Evolutionary conservation across 2,797 vertebrate genomes (phyloP), one percentile per base, ranked within the genome.

Genomic region (Anas flavirostris): DNA sequence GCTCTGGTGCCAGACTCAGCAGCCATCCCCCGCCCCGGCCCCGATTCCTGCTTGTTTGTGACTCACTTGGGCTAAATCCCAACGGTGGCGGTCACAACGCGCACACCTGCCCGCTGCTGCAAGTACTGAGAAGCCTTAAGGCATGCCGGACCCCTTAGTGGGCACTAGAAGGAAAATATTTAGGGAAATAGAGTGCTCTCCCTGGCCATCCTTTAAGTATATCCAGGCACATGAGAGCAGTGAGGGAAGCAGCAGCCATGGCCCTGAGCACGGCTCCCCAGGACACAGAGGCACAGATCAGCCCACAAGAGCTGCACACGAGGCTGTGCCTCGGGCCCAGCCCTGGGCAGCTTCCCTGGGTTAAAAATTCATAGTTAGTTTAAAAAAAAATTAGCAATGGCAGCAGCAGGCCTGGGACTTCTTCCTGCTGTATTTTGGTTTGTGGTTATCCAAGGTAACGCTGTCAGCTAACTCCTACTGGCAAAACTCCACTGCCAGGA

Each of bases 61-160:
- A 5, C 10, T 76, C 28, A 5, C 23, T 11, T 3, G 7, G 29
- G 43, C 80, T 76, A 13, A 50, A n/a, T 55, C 52, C 82, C 83
- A 31, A n/a, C 28, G 59, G 41, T 2, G n/a, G n/a, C 35, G 73
- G 75, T 33, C 55, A 5, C 0, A 12, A 44, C 1, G 4, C 0
- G 23, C 33, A 22, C 35, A 28, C 10, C 69, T 90, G 60, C 52
- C 16, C 53, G 33, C 67, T 62, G 39, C 1, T 4, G 44, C 44
- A 46, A 4, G 44, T 12, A 22, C 46, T 48, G 46, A 3, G 46
- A 12, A 12, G 46, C 46, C 3, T 48, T 22, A 48, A 22, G 60
- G 43, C 2, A 3, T 3, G 14, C 31, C 4, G 52, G 63, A 72
- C 29, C 33, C 50, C 29, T n/a, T 3, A 28, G 31, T 0, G 4